A percentile compares a stretch with the other conserved stretches of the same genome.
Evolutionary conservation across 2,888 invertebrate genomes (phyloP).

Genomic region (Melipona bicolor): DNA sequence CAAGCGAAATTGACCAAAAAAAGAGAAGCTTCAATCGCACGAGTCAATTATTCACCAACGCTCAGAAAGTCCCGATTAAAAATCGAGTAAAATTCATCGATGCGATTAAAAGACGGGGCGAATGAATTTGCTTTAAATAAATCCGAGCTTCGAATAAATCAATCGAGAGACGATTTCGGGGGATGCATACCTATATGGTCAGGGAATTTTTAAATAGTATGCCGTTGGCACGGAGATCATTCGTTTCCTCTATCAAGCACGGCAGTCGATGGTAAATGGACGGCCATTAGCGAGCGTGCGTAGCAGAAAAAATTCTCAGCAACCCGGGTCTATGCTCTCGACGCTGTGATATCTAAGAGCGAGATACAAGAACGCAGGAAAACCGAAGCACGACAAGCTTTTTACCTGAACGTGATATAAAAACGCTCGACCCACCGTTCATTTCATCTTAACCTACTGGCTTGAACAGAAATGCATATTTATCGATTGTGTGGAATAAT

Average conservation of each 20-base stretch:
- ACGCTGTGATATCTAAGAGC: not conserved
- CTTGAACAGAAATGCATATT: not conserved
- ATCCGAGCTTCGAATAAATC: constrained; percentile 39
- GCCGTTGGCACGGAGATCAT: constrained; percentile 20
- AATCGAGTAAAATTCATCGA: constrained; percentile 29
- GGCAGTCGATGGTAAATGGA: not conserved
- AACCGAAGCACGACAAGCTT: not conserved
- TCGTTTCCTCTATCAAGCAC: constrained; percentile 28
- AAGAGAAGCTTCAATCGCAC: constrained; percentile 21
- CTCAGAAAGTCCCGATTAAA: constrained; percentile 4
- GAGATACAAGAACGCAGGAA: not conserved
- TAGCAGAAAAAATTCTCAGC: constrained; percentile 5
- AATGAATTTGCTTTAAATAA: constrained; percentile 41
- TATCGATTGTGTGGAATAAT: constrained; percentile 26
- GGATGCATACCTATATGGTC: not conserved
- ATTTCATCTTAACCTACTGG: not conserved
- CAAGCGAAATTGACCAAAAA: constrained; percentile 21
- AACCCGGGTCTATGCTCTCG: not conserved
- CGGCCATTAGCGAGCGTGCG: constrained; percentile 26
- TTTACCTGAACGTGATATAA: not conserved
- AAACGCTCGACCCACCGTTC: not conserved
- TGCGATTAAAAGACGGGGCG: constrained; percentile 40
- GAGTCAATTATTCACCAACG: constrained; percentile 4
- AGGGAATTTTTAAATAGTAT: constrained; percentile 18
- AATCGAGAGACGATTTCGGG: constrained; percentile 33